Percentiles rank a stretch among this genome's conserved stretches.
phyloP scores from a whole-genome alignment of 2,888 invertebrate genomes.

The Himalopsyche anomala region DNA sequence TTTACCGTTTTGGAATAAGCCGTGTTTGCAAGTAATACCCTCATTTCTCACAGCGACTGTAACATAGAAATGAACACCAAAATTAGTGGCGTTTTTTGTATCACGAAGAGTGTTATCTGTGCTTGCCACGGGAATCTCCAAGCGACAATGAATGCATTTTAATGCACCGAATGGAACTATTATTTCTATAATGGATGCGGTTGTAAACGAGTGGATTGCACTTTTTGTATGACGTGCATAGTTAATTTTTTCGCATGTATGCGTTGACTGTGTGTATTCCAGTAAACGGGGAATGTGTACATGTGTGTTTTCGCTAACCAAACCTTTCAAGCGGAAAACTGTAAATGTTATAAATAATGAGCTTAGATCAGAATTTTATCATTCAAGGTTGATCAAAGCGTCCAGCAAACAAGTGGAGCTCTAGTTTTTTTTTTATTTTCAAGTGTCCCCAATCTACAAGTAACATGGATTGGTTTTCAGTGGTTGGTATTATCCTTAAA shows the following conservation, averaged over 20 bases:
- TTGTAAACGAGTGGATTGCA: slow-evolving; percentile 53
- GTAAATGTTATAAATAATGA: slow-evolving; percentile 78
- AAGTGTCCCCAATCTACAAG: slow-evolving; percentile 45
- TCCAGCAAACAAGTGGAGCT: slow-evolving; percentile 68
- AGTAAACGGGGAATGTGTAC: slow-evolving; percentile 17
- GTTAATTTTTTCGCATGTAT: slow-evolving; percentile 66
- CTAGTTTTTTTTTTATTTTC: slow-evolving; percentile 26
- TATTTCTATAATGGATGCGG: slow-evolving; percentile 49
- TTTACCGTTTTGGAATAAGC: too few relatives aligned
- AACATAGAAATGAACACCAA: not conserved
- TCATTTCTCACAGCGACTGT: not conserved
- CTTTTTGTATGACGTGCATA: slow-evolving; percentile 54
- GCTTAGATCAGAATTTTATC: slow-evolving; percentile 72
- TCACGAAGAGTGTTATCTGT: slow-evolving; percentile 39
- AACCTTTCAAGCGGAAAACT: slow-evolving; percentile 76
- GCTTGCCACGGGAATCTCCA: slow-evolving; percentile 58
- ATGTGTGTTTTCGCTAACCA: slow-evolving; percentile 58
- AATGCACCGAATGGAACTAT: slow-evolving; percentile 42
- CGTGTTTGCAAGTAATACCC: too few relatives aligned
- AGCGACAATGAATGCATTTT: slow-evolving; percentile 49
- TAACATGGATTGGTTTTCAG: slow-evolving; percentile 76
- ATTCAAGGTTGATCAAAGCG: slow-evolving; percentile 71
- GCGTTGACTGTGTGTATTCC: slow-evolving; percentile 54
- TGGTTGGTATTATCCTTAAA: slow-evolving; percentile 73
- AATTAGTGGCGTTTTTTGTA: slow-evolving; percentile 14